Conservation (phyloP, 2,888 invertebrate species). For the Drosophila mulleri region DNA sequence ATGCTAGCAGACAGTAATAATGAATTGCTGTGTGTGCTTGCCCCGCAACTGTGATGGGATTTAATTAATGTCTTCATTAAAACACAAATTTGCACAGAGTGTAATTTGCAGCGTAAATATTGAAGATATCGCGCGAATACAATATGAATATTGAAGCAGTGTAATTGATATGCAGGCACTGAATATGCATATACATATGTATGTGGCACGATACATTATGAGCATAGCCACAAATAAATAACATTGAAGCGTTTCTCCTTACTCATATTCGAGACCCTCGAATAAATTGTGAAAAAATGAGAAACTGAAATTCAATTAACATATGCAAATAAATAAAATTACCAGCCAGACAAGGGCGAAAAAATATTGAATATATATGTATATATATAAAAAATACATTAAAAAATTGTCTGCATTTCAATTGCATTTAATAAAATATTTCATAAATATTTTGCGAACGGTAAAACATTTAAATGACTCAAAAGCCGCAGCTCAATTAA, state of each 20-base stretch:
- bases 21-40: background rate
- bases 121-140: conserved; percentile 28
- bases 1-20: conserved; percentile 9
- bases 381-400: background rate
- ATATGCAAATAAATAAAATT: conserved; percentile 10
- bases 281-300: conserved; percentile 4
- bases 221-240: conserved; percentile 17
- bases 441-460: conserved; percentile 1
- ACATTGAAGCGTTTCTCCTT: conserved; percentile 6
- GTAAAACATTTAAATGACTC: background rate
- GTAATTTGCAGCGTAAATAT: conserved; percentile 56
- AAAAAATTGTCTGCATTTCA: background rate
- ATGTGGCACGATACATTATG: background rate
- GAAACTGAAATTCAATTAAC: conserved; percentile 27
- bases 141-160: conserved; percentile 43
- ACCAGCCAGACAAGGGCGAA: background rate
- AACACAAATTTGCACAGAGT: conserved; percentile 44
- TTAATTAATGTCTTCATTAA: conserved; percentile 53
- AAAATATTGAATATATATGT: background rate
- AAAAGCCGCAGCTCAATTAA: background rate
- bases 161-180: conserved; percentile 43
- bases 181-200: background rate
- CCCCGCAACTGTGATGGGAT: conserved; percentile 1
- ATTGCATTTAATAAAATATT: background rate
- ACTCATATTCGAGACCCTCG: background rate